These are phyloP conservation scores for Ophion ellenae DNA, from an alignment of 2,888 invertebrate genomes.

Conservation along the genomic window DNA sequence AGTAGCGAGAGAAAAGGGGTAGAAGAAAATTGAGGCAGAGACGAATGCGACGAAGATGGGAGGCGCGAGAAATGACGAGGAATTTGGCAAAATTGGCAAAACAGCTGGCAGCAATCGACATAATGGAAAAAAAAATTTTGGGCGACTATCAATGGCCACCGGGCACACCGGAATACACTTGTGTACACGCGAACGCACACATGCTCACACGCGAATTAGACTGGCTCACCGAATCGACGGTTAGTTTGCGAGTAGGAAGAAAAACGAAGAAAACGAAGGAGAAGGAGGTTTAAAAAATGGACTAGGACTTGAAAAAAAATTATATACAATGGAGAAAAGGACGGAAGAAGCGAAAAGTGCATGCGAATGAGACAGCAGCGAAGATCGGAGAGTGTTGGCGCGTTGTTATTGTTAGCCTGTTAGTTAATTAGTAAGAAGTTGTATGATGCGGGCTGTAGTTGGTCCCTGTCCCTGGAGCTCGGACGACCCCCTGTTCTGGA, in stretches of 20 bases:
- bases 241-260: not conserved
- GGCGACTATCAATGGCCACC: not conserved
- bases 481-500: constrained; percentile 83
- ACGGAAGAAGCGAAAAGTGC: constrained; percentile 48
- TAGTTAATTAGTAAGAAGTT: constrained; percentile 84
- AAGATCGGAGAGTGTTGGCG: constrained; percentile 82
- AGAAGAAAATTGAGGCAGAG: not conserved
- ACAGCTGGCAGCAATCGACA: not conserved
- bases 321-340: not conserved
- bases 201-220: not conserved
- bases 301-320: constrained; percentile 71
- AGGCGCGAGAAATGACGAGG: not conserved
- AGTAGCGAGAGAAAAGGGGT: not conserved
- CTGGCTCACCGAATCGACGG: not conserved
- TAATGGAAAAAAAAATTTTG: not conserved
- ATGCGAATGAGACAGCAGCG: constrained; percentile 56
- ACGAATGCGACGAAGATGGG: not conserved
- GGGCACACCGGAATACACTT: not conserved
- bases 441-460: constrained; percentile 83
- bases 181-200: not conserved
- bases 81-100: not conserved
- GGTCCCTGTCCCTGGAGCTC: constrained; percentile 84
- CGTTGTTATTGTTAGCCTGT: constrained; percentile 84
- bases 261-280: not conserved
- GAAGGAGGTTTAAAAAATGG: constrained; percentile 60